Evolutionary conservation across 2,113 vertebrate genomes (phyloP).

Genomic region (Piaya cayana): DNA sequence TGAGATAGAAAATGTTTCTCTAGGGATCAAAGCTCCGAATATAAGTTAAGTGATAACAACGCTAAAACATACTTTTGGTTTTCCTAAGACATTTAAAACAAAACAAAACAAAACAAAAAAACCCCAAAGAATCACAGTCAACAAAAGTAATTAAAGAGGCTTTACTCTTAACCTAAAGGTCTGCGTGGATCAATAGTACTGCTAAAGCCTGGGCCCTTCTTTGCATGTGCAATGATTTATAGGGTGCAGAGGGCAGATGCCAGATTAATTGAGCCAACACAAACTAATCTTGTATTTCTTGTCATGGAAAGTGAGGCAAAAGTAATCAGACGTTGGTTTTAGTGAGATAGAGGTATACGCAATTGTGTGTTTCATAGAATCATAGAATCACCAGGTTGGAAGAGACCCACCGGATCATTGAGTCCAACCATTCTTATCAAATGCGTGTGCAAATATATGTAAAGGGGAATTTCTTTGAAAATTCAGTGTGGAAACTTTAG

Average conservation of each 20-base stretch:
- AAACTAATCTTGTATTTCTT: slow-evolving; percentile 3
- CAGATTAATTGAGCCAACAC: slow-evolving; percentile 25
- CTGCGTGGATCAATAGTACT: slow-evolving; percentile 41
- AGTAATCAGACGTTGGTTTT: not conserved
- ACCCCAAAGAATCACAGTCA: not conserved
- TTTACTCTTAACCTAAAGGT: slow-evolving; percentile 55
- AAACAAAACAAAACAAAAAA: too few species aligned
- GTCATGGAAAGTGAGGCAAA: not conserved
- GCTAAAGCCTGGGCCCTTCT: slow-evolving; percentile 11
- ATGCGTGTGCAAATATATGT: not conserved
- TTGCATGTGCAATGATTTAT: slow-evolving; percentile 35
- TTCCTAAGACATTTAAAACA: slow-evolving; percentile 37
- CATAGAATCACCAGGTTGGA: too few species aligned
- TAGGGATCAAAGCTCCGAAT: slow-evolving; percentile 75
- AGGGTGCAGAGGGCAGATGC: slow-evolving; percentile 2
- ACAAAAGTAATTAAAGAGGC: slow-evolving; percentile 73
- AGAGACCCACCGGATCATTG: too few species aligned
- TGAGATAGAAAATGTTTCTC: slow-evolving; percentile 18
- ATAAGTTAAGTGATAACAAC: slow-evolving; percentile 75
- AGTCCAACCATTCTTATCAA: too few species aligned
- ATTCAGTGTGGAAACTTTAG: not conserved
- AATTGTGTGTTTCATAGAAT: fast-evolving
- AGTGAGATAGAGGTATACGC: not conserved
- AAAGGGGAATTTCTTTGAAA: not conserved
- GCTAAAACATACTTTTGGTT: slow-evolving; percentile 25